Percentiles rank a stretch among this genome's conserved stretches.
These are phyloP conservation scores for Oncorhynchus nerka DNA, from an alignment of 2,113 vertebrate species.

Conservation along the genomic window DNA sequence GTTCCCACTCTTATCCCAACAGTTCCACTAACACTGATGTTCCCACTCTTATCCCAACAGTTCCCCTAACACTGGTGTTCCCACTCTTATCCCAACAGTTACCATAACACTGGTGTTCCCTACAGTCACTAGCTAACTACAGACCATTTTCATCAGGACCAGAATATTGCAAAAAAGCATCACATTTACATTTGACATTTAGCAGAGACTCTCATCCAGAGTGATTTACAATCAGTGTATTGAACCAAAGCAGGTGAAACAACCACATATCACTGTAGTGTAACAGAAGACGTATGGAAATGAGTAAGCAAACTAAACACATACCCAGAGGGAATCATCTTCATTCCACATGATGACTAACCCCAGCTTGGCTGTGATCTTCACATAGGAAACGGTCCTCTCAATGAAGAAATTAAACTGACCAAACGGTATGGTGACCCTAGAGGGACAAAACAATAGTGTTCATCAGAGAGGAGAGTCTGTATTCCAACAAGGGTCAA, in stretches of 20 bases:
- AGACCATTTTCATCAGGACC: too few relatives aligned
- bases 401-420: constrained; percentile 74
- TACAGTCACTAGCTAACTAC: too few relatives aligned
- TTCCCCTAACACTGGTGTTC: too few relatives aligned
- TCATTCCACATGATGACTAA: constrained; percentile 81
- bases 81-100: too few relatives aligned
- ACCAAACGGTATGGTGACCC: constrained; percentile 70
- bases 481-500: not conserved
- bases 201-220: constrained; percentile 72
- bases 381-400: constrained; percentile 69
- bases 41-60: too few relatives aligned
- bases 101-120: too few relatives aligned
- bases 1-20: too few relatives aligned
- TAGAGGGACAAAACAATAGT: constrained; percentile 50
- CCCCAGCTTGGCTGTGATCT: constrained; percentile 76
- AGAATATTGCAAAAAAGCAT: not conserved
- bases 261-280: too few relatives aligned
- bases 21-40: too few relatives aligned
- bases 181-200: not conserved
- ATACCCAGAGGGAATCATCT: constrained; percentile 57
- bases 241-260: too few relatives aligned
- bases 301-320: too few relatives aligned
- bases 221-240: constrained; percentile 18
- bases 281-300: too few relatives aligned
- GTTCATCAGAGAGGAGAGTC: not conserved